Conservation (phyloP, 1,140 invertebrate genomes). For the Leguminivora glycinivorella region DNA sequence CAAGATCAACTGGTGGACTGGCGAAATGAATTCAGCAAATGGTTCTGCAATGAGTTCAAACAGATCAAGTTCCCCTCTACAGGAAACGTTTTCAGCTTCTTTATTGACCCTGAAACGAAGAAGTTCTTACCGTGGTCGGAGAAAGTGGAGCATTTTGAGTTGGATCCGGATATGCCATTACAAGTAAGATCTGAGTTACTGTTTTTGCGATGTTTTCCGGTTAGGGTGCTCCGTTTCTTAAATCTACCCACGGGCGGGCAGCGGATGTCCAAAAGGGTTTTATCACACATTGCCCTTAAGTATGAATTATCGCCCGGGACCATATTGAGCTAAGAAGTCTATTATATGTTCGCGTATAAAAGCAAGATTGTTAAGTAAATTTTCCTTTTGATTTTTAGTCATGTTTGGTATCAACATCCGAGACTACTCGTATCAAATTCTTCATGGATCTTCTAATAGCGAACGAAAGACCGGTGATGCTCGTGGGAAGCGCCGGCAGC, state of each 20-base stretch:
- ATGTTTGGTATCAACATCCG: slow-evolving; percentile 91
- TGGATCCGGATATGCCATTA: slow-evolving; percentile 92
- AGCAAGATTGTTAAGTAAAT: too few species aligned
- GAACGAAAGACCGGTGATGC: slow-evolving; percentile 91
- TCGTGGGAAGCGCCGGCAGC: slow-evolving; percentile 92
- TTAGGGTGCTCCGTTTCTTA: too few species aligned
- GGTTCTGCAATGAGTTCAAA: slow-evolving; percentile 92
- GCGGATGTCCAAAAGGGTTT: too few species aligned
- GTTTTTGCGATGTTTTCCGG: too few species aligned
- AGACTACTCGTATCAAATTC: slow-evolving; percentile 93
- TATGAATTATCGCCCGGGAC: too few species aligned
- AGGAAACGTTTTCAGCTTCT: slow-evolving; percentile 94
- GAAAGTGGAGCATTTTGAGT: slow-evolving; percentile 85
- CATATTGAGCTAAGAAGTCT: too few species aligned
- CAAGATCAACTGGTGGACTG: slow-evolving; percentile 94
- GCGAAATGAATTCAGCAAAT: slow-evolving; percentile 95
- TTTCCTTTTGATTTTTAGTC: slow-evolving; percentile 49
- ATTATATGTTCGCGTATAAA: too few species aligned
- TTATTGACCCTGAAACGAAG: slow-evolving; percentile 91
- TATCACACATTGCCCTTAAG: too few species aligned
- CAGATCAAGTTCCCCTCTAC: slow-evolving; percentile 91
- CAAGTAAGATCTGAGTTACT: slow-evolving; percentile 86
- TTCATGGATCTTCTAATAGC: slow-evolving; percentile 93
- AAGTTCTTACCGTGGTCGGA: slow-evolving; percentile 93
- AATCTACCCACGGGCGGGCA: too few species aligned